Percentiles rank a stretch among this genome's conserved stretches.
These are phyloP conservation scores for Sinhomidia bicolor DNA, from an alignment of 2,888 invertebrate species.

Conservation along the genomic window DNA sequence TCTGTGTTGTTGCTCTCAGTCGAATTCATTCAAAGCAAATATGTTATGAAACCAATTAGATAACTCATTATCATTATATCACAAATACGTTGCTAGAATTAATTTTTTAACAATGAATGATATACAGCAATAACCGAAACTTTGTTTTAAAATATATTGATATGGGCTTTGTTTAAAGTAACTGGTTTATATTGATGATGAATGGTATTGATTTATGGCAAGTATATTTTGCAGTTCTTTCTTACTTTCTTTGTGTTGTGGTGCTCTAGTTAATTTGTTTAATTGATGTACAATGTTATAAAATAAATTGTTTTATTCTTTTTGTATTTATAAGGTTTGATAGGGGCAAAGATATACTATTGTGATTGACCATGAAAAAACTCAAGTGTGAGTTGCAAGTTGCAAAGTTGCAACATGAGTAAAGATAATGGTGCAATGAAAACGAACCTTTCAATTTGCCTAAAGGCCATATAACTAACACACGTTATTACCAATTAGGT, in stretches of 20 bases:
- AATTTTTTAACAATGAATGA: not conserved
- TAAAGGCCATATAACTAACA: not conserved
- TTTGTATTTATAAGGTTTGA: not conserved
- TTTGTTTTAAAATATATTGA: not conserved
- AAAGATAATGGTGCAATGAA: not conserved
- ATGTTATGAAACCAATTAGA: conserved; percentile 7
- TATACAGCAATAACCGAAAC: not conserved
- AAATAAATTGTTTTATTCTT: not conserved
- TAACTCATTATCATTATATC: not conserved
- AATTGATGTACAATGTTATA: not conserved
- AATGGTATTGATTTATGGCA: too few species aligned
- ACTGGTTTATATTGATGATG: not conserved
- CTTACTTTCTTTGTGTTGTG: too few species aligned
- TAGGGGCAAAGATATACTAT: not conserved
- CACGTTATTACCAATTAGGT: not conserved
- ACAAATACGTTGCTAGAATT: not conserved
- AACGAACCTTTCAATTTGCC: not conserved
- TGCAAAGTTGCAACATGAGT: too few species aligned
- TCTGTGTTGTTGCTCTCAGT: not conserved
- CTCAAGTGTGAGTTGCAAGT: not conserved
- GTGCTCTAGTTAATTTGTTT: not conserved
- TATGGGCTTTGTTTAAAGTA: not conserved
- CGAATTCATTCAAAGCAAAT: not conserved
- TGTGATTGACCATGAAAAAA: not conserved
- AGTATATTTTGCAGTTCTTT: not conserved